Evolutionary conservation across 2,113 vertebrate genomes (phyloP).

Genomic region (Xiphias gladius): DNA sequence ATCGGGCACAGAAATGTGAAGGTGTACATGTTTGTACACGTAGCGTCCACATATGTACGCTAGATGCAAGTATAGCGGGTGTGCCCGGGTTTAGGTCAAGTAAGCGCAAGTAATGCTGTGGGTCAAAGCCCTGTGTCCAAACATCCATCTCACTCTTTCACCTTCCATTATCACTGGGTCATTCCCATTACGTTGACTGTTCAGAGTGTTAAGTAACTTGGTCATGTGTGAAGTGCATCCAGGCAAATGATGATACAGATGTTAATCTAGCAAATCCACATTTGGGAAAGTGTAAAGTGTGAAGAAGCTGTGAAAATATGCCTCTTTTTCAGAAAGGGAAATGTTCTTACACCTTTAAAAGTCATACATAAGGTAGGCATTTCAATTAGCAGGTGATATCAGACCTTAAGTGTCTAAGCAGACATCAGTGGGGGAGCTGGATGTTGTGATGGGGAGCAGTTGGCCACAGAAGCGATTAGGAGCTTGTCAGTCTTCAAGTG

Average conservation of each 20-base stretch:
- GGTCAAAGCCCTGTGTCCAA: conserved; percentile 57
- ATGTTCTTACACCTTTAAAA: conserved; percentile 3
- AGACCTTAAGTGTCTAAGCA: background rate
- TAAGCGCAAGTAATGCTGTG: conserved; percentile 25
- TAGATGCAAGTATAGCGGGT: background rate
- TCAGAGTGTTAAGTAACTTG: conserved; percentile 56
- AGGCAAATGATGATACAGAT: conserved; percentile 62
- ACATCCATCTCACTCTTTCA: conserved; percentile 62
- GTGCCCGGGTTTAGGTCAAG: conserved; percentile 31
- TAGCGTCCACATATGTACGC: background rate
- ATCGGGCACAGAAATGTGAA: background rate
- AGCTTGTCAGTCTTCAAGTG: conserved; percentile 10
- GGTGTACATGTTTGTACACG: background rate
- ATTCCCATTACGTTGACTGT: conserved; percentile 52
- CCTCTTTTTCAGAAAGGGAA: background rate
- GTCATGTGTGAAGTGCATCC: conserved; percentile 67
- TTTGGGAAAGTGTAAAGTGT: conserved; percentile 37
- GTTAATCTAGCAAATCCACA: conserved; percentile 60
- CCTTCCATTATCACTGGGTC: conserved; percentile 66
- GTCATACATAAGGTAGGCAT: background rate
- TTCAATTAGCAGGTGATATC: conserved; percentile 26
- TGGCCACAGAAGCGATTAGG: background rate
- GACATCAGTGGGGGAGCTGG: conserved; percentile 1
- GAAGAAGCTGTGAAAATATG: conserved; percentile 2
- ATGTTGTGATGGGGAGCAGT: conserved; percentile 19